These are phyloP conservation scores for Epistrophe eligans DNA, from an alignment of 2,888 invertebrate genomes.

Conservation along the genomic window DNA sequence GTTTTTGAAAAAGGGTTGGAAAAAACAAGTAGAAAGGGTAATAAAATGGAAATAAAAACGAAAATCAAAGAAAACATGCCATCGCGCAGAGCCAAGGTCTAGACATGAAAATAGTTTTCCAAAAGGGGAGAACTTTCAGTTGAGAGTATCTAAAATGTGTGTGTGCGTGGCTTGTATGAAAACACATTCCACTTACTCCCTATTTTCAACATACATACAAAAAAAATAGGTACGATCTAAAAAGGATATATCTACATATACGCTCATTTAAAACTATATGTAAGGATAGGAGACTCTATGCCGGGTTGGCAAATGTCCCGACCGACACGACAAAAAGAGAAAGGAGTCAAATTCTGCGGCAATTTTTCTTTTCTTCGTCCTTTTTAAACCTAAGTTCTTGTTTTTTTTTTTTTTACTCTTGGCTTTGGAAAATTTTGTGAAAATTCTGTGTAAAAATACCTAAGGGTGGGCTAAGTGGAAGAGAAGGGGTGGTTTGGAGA, in stretches of 20 bases:
- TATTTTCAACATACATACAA: background rate
- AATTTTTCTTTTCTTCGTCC: slow-evolving; percentile 51
- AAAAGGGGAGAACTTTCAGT: slow-evolving; percentile 11
- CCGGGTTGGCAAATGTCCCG: slow-evolving; percentile 73
- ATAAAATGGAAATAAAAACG: slow-evolving; percentile 52
- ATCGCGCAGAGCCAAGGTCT: slow-evolving; percentile 75
- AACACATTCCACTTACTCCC: slow-evolving; percentile 45
- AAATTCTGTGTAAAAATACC: slow-evolving; percentile 28
- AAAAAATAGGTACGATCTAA: slow-evolving; percentile 1
- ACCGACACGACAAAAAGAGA: slow-evolving; percentile 32
- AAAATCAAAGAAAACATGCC: slow-evolving; percentile 55
- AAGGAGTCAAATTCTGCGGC: slow-evolving; percentile 68
- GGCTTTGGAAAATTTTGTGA: slow-evolving; percentile 48
- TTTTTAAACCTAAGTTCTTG: background rate
- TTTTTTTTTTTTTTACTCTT: slow-evolving; percentile 31
- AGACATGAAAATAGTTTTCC: slow-evolving; percentile 75
- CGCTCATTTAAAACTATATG: background rate
- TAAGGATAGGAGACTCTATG: slow-evolving; percentile 57
- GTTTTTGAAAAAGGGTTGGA: slow-evolving; percentile 35
- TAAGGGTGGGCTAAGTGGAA: background rate
- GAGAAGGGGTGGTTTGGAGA: background rate
- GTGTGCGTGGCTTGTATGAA: slow-evolving; percentile 35
- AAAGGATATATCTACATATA: slow-evolving; percentile 26
- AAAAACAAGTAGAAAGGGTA: slow-evolving; percentile 62
- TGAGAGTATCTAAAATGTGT: background rate